Base-by-base conservation (phyloP, 37 sponge, comb jelly and placozoan genomes). In the Halisarca cf. caerulea region DNA sequence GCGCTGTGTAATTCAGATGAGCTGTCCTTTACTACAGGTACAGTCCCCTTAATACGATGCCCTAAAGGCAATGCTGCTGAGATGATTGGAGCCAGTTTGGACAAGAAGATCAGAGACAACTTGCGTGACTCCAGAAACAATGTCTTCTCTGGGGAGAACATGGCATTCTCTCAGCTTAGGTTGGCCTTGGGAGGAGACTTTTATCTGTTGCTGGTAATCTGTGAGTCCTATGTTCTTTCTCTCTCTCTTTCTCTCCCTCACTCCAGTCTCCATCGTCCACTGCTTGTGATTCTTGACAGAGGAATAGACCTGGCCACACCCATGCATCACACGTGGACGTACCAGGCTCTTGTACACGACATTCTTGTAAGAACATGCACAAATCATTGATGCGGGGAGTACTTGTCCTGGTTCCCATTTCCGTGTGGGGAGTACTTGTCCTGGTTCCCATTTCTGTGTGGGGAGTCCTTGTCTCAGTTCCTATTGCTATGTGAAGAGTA, bases 311-410 rank as follows among this genome's bases (percentile, higher is more conserved):
- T 98, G 41, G 93, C 95, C 80, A 96, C 96, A 21, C 88, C 92
- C 32, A 88, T 98, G n/a, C 99, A 98, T 71, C 99, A 98, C 86
- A 96, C 99, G 30, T 98, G 99, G 99, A 98, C 96, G 1, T 98
- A 98, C 81, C 99, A 98, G 58, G 99, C 99, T 32, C 85, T 98
- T 0, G 90, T 71, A 9, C 99, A 98, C 53, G 99, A 98, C 66
- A 37, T 96, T 21, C 71, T 95, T 57, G 96, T 96, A 32, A 85
- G 90, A 39, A 2, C n/a, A n/a, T n/a, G n/a, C n/a, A n/a, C n/a
- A n/a, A n/a, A 15, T 8, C n/a, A 35, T 27, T 20, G 37, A 25
- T 33, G 47, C 74, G 17, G 78, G n/a, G 82, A 80, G 17, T n/a
- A 17, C 0, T 9, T 81, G 82, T 20, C 24, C 20, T 81, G 77